phyloP scores from a whole-genome alignment of 2,113 vertebrate genomes.

The Donacobius atricapilla region DNA sequence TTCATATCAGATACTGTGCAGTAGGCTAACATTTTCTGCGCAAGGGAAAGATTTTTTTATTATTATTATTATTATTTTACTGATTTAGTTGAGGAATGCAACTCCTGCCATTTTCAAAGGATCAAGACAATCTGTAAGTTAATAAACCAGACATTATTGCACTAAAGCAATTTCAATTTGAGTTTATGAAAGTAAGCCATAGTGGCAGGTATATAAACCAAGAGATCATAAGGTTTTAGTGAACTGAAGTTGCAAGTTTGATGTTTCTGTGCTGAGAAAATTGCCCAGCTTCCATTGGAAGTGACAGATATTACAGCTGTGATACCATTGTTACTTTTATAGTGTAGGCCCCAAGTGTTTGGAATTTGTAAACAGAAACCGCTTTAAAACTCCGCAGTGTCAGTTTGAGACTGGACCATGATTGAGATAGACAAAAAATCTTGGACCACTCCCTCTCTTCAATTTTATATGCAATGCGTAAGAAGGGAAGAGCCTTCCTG shows the following conservation, averaged over 20 bases:
- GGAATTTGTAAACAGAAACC: background rate
- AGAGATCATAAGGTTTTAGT: conserved; percentile 30
- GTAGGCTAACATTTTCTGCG: background rate
- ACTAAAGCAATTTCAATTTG: conserved; percentile 47
- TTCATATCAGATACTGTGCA: background rate
- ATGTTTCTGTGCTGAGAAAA: conserved; percentile 34
- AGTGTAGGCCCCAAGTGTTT: background rate
- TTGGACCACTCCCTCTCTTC: background rate
- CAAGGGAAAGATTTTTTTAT: background rate
- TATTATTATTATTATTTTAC: background rate
- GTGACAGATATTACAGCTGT: background rate
- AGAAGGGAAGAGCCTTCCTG: background rate
- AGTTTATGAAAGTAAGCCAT: conserved; percentile 29
- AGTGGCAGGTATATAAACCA: conserved; percentile 55
- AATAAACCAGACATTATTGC: conserved; percentile 41
- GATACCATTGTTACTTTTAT: background rate
- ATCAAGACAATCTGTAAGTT: conserved; percentile 51
- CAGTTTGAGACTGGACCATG: background rate
- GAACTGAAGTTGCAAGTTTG: background rate
- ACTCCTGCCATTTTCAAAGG: conserved; percentile 8
- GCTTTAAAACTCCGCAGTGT: background rate
- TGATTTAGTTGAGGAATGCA: background rate
- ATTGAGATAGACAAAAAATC: background rate
- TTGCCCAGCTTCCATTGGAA: background rate
- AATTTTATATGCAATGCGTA: accelerated